These are phyloP conservation scores for Notoglanidium macrostoma DNA, from an alignment of 2,797 vertebrate genomes.

Conservation along the genomic window DNA sequence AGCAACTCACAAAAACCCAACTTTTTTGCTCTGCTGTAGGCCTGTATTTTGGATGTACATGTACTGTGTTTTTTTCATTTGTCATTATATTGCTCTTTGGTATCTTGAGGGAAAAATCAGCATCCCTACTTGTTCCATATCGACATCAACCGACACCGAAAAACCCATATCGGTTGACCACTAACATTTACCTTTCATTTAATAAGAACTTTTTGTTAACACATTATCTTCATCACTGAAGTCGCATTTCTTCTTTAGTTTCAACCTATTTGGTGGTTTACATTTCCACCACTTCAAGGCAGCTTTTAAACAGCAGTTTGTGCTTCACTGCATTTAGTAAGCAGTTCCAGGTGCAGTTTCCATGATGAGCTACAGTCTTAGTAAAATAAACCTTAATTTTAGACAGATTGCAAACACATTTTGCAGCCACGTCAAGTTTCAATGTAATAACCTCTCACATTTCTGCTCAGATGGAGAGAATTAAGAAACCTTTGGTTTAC, in stretches of 20 bases:
- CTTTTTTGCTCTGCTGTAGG: background rate
- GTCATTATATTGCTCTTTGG: background rate
- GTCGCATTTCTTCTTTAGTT: background rate
- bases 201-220: background rate
- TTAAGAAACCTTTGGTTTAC: background rate
- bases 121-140: background rate
- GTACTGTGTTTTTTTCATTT: background rate
- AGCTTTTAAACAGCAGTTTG: background rate
- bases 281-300: background rate
- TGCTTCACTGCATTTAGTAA: background rate
- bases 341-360: background rate
- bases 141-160: background rate
- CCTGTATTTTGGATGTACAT: background rate
- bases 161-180: background rate
- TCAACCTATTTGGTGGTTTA: background rate
- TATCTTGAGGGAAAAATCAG: background rate
- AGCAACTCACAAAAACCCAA: background rate
- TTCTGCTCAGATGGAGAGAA: background rate
- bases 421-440: background rate
- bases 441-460: background rate
- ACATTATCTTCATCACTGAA: background rate
- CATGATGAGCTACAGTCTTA: background rate
- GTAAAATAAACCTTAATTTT: background rate
- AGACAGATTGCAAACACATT: background rate
- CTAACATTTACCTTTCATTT: background rate